Evolutionary conservation across 2,113 vertebrate species (phyloP).

Genomic region (Siphamia tubifer): DNA sequence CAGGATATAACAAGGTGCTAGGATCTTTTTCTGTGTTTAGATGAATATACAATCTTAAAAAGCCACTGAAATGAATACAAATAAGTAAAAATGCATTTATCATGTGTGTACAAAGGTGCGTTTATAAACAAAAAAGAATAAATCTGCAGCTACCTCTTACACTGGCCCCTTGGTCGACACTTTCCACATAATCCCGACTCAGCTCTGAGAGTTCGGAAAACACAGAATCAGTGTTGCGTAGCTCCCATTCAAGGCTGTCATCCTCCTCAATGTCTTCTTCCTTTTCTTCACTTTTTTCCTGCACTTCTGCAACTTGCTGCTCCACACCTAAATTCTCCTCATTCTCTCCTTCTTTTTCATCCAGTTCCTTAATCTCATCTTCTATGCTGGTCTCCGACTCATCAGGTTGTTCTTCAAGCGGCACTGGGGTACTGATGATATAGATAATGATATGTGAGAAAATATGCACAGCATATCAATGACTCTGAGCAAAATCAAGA

Average conservation of each 20-base stretch:
- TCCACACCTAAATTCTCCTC: background rate
- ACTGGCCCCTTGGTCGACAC: slow-evolving; percentile 78
- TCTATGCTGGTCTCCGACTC: slow-evolving; percentile 35
- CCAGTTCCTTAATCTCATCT: slow-evolving; percentile 40
- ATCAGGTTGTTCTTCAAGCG: slow-evolving; percentile 3
- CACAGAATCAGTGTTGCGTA: slow-evolving; percentile 80
- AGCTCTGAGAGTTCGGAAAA: slow-evolving; percentile 82
- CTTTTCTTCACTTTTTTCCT: slow-evolving; percentile 1
- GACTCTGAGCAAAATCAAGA: too few species aligned
- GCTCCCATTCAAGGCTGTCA: slow-evolving; percentile 74
- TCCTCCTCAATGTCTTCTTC: slow-evolving; percentile 61
- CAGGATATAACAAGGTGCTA: background rate
- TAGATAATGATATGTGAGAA: background rate
- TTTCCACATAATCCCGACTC: slow-evolving; percentile 79
- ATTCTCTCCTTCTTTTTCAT: slow-evolving; percentile 7
- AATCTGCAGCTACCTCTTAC: slow-evolving; percentile 64
- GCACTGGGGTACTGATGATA: slow-evolving; percentile 49
- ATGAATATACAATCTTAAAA: too few species aligned
- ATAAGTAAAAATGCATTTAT: background rate
- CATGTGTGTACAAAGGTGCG: background rate
- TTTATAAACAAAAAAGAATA: too few species aligned
- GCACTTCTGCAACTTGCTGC: background rate
- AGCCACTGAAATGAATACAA: too few species aligned
- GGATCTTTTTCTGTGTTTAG: background rate
- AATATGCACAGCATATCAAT: too few species aligned